Evolutionary conservation across 2,888 invertebrate species (phyloP).

Genomic region (Dryococelus australis): DNA sequence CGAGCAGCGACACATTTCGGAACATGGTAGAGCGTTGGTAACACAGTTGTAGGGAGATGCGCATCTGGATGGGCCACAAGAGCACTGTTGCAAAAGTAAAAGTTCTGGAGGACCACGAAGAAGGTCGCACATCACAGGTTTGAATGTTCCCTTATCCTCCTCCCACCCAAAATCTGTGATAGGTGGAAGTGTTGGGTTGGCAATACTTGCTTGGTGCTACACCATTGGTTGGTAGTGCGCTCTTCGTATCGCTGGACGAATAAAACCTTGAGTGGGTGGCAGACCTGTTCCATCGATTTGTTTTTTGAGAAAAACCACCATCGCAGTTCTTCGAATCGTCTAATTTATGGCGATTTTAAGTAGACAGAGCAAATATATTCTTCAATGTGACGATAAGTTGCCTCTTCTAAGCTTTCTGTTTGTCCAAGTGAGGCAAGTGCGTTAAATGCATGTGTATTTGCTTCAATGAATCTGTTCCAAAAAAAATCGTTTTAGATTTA

Average conservation of each 20-base stretch:
- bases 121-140: constrained; percentile 1
- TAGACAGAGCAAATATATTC: no score
- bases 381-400: no score
- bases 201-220: background rate
- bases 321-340: background rate
- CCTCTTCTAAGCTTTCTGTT: no score
- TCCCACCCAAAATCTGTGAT: background rate
- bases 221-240: no score
- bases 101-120: background rate
- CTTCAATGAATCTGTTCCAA: background rate
- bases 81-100: background rate
- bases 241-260: background rate
- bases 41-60: background rate
- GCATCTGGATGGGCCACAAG: background rate
- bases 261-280: background rate
- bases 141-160: background rate
- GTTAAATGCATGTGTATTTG: no score
- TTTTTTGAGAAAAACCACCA: background rate
- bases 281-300: background rate
- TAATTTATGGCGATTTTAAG: no score
- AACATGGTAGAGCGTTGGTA: background rate
- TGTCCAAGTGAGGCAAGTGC: no score
- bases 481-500: background rate
- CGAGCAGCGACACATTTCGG: no score
- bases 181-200: background rate